These are phyloP conservation scores for Cavia aperea DNA, from an alignment of 2,113 vertebrate species.

Conservation along the genomic window DNA sequence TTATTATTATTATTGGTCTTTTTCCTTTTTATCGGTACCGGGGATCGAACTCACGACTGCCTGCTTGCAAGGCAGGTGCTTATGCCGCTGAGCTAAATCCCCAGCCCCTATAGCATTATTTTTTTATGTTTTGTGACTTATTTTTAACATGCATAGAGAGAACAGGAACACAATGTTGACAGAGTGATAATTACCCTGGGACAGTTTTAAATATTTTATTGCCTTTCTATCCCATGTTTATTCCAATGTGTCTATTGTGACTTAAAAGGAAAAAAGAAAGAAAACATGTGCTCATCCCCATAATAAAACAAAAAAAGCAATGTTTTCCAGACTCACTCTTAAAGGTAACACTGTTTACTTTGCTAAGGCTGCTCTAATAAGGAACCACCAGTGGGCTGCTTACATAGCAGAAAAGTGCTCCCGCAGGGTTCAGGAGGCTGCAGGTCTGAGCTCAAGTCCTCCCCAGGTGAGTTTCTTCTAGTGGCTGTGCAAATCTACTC, in stretches of 20 bases:
- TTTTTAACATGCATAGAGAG: conserved; percentile 8
- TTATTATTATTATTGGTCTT: no score
- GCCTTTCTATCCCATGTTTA: background rate
- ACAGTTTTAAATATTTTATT: background rate
- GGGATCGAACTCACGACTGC: no score
- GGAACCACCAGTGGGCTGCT: background rate
- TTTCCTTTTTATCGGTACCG: no score
- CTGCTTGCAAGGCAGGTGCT: no score
- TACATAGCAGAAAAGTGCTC: background rate
- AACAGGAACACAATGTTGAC: background rate
- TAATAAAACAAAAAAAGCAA: background rate
- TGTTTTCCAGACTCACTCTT: background rate
- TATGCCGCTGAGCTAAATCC: no score
- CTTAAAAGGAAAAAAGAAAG: background rate
- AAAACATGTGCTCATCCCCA: background rate
- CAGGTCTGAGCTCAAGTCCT: background rate
- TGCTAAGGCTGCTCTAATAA: background rate
- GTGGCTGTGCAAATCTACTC: background rate
- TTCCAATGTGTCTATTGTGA: background rate
- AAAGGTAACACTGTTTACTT: background rate
- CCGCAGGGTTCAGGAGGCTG: background rate
- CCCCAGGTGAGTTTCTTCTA: background rate
- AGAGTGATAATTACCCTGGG: conserved; percentile 11
- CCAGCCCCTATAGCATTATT: no score
- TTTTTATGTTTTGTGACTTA: conserved; percentile 36